A percentile compares a stretch with the other conserved stretches of the same genome.
Evolutionary conservation across 2,113 vertebrate species (phyloP).

Genomic region (Tringa solitaria): DNA sequence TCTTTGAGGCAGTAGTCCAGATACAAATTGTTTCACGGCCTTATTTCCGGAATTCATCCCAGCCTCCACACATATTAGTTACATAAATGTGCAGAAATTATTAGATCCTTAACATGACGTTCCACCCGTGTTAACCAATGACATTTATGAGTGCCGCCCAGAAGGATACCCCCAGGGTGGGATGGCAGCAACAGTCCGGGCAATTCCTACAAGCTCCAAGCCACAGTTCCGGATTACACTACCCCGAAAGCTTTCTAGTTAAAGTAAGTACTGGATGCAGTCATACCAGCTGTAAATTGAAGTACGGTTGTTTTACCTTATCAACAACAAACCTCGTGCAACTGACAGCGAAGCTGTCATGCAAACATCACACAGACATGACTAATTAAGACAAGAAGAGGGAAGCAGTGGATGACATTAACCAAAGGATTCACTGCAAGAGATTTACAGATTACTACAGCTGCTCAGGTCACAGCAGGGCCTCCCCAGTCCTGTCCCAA

Average conservation of each 20-base stretch:
- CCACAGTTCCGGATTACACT: slow-evolving; percentile 5
- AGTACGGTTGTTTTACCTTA: background rate
- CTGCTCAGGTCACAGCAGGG: background rate
- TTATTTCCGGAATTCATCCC: background rate
- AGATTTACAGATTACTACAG: background rate
- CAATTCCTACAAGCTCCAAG: slow-evolving; percentile 19
- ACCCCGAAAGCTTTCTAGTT: slow-evolving; percentile 8
- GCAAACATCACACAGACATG: no score
- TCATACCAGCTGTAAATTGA: background rate
- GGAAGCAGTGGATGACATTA: background rate
- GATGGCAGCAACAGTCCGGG: slow-evolving; percentile 53
- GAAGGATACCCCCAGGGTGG: slow-evolving; percentile 34
- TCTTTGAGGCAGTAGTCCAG: background rate
- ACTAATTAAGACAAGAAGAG: background rate
- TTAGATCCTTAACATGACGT: slow-evolving; percentile 67
- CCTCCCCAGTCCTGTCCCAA: background rate
- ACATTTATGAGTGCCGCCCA: slow-evolving; percentile 59
- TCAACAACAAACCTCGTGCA: background rate
- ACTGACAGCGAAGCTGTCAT: background rate
- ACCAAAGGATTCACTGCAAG: background rate
- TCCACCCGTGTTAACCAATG: slow-evolving; percentile 75
- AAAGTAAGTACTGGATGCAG: background rate
- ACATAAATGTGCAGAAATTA: background rate
- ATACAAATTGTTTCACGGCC: background rate
- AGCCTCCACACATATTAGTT: background rate